phyloP scores from a whole-genome alignment of 2,797 vertebrate genomes.

The Anguilla obscura region DNA sequence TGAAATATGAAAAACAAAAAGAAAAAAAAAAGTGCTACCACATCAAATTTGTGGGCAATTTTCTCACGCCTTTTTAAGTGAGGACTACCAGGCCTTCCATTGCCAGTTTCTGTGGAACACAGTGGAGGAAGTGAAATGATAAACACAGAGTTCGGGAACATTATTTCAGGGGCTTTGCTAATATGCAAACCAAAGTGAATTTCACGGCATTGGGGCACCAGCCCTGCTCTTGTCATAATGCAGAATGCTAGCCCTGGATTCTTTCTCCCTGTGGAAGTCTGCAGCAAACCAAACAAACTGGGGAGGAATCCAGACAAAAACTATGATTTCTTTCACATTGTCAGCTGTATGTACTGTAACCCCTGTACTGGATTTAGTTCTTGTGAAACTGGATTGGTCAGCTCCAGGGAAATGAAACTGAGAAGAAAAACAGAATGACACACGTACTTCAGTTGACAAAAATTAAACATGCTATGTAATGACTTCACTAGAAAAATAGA shows the following conservation, averaged over 20 bases:
- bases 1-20: slow-evolving; percentile 13
- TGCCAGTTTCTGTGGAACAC: not conserved
- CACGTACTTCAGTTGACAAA: not conserved
- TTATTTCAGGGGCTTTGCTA: slow-evolving; percentile 2
- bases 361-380: not conserved
- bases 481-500: not conserved
- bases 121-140: slow-evolving; percentile 14
- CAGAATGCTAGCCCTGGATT: slow-evolving; percentile 18
- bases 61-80: slow-evolving; percentile 28
- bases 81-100: not conserved
- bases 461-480: not conserved
- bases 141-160: not conserved
- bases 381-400: not conserved
- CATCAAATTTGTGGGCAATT: slow-evolving; percentile 26
- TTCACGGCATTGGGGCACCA: not conserved
- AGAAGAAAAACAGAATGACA: not conserved
- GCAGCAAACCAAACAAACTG: slow-evolving; percentile 39
- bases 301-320: slow-evolving; percentile 40
- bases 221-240: not conserved
- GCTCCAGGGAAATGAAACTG: slow-evolving; percentile 12
- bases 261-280: slow-evolving; percentile 39
- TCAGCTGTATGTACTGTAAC: slow-evolving; percentile 17
- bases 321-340: slow-evolving; percentile 35
- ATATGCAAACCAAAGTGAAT: slow-evolving; percentile 6
- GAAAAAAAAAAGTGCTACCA: slow-evolving; percentile 17